Conservation (phyloP, 2,797 vertebrate species). For the Malurus splendens region DNA sequence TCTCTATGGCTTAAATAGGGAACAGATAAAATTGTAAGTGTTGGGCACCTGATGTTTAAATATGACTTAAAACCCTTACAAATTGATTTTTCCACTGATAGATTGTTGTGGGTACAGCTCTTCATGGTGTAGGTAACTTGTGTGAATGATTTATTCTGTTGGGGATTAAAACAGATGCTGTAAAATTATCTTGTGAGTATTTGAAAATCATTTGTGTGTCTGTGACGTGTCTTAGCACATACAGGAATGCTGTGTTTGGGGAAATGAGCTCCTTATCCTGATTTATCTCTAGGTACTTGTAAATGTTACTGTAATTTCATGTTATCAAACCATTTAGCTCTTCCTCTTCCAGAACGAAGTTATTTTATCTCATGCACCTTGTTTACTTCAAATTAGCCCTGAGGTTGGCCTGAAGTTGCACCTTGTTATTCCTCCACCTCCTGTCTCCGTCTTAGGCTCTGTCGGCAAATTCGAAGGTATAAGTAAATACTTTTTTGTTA, state of each 20-base stretch:
- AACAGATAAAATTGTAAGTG: not conserved
- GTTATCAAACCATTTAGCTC: conserved; percentile 42
- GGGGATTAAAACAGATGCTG: not conserved
- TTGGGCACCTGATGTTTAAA: not conserved
- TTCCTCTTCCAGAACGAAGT: conserved; percentile 46
- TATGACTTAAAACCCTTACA: not conserved
- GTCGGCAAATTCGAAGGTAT: not conserved
- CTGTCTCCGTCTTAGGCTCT: conserved; percentile 29
- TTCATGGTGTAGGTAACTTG: not conserved
- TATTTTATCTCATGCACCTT: conserved; percentile 56
- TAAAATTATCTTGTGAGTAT: conserved; percentile 18
- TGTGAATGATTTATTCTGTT: not conserved
- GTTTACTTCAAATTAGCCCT: conserved; percentile 61
- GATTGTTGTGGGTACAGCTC: not conserved
- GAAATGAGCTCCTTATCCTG: conserved; percentile 41
- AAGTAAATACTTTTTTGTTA: conserved; percentile 52
- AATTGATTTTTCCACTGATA: not conserved
- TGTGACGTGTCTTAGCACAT: conserved; percentile 7
- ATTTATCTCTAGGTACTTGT: conserved; percentile 34
- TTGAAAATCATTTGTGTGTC: conserved; percentile 17
- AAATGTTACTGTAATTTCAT: conserved; percentile 46
- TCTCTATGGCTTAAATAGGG: not conserved
- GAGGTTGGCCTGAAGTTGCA: conserved; percentile 55
- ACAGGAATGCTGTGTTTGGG: conserved; percentile 44
- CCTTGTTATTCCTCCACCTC: conserved; percentile 40